A percentile compares a stretch with the other conserved stretches of the same genome.
Evolutionary conservation across 1,140 invertebrate species (phyloP).

Genomic region (Lepidotrigona ventralis): DNA sequence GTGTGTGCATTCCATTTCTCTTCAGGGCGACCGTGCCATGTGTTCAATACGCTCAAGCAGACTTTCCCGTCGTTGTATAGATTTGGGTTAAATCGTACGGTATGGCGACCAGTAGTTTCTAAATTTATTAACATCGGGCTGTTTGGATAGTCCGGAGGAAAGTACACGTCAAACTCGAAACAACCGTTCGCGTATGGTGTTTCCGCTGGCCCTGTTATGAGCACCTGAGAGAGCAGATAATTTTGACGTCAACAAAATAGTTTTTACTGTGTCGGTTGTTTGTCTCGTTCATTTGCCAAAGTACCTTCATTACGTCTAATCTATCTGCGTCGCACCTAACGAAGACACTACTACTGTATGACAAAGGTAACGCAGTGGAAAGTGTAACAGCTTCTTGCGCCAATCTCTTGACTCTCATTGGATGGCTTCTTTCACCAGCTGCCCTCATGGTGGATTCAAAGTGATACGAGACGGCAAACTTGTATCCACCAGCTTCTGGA

Average conservation of each 20-base stretch:
- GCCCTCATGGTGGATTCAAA: constrained; percentile 93
- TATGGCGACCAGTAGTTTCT: constrained; percentile 95
- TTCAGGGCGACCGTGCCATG: constrained; percentile 98
- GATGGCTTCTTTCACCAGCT: constrained; percentile 91
- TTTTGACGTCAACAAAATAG: neutral
- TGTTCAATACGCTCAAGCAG: constrained; percentile 96
- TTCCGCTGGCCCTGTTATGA: constrained; percentile 95
- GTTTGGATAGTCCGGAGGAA: constrained; percentile 92
- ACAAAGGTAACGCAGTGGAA: constrained; percentile 95
- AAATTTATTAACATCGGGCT: constrained; percentile 93
- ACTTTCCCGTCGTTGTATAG: constrained; percentile 98
- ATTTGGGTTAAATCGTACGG: constrained; percentile 98
- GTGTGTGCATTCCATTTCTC: constrained; percentile 99
- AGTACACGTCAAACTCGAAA: constrained; percentile 95
- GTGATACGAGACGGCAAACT: constrained; percentile 94
- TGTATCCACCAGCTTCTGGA: constrained; percentile 85
- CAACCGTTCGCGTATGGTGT: constrained; percentile 95
- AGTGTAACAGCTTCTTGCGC: constrained; percentile 98
- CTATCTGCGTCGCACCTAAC: constrained; percentile 96
- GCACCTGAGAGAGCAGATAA: constrained; percentile 82
- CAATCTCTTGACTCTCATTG: constrained; percentile 92
- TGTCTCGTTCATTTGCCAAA: neutral
- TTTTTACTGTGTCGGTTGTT: neutral
- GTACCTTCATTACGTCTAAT: constrained; percentile 96
- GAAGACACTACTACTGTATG: constrained; percentile 96